Conservation (phyloP, 2,113 vertebrate genomes). For the Dromaius novaehollandiae region DNA sequence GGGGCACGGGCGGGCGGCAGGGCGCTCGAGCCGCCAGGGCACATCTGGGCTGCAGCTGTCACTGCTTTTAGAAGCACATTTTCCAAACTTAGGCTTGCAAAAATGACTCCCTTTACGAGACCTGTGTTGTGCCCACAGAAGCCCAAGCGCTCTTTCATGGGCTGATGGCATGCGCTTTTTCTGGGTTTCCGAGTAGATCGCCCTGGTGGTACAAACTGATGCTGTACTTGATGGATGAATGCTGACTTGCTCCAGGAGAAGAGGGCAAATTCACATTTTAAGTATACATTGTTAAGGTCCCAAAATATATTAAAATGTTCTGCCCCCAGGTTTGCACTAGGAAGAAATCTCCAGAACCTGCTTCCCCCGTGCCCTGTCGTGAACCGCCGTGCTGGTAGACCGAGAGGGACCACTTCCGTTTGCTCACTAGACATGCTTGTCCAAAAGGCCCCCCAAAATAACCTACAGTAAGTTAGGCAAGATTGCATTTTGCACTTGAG, state of each 20-base stretch:
- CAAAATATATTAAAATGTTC: background rate
- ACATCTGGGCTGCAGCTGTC: slow-evolving; percentile 23
- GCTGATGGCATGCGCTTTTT: background rate
- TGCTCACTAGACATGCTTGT: background rate
- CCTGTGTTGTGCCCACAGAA: background rate
- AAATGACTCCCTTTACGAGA: background rate
- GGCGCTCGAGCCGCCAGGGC: background rate
- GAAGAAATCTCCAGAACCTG: background rate
- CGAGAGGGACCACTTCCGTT: background rate
- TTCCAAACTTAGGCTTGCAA: background rate
- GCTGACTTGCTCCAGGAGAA: background rate
- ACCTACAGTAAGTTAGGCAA: background rate
- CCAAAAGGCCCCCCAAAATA: background rate
- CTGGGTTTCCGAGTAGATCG: background rate
- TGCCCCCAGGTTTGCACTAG: background rate
- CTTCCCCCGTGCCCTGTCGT: background rate
- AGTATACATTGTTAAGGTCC: background rate
- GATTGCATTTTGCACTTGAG: background rate
- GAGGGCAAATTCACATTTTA: background rate
- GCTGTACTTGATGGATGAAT: background rate
- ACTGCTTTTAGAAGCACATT: background rate
- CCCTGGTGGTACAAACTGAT: background rate
- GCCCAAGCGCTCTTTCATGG: background rate
- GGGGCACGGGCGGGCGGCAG: background rate
- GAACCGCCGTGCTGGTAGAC: background rate